phyloP scores from a whole-genome alignment of 2,888 invertebrate species.

The Nyleta sp. region DNA sequence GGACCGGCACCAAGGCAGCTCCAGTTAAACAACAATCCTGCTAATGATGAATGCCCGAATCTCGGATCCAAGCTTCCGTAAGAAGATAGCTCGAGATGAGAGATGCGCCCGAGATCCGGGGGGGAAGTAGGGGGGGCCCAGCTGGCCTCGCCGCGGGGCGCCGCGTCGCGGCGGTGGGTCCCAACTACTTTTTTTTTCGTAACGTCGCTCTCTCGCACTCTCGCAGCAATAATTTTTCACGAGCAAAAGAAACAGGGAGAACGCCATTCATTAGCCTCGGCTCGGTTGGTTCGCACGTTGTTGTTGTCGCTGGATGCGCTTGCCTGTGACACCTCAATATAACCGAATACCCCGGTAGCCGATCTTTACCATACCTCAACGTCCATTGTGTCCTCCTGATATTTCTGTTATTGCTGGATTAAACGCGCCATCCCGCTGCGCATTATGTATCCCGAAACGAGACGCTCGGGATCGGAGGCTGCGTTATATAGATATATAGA shows the following conservation, averaged over 20 bases:
- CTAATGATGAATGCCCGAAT: constrained; percentile 56
- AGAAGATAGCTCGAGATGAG: constrained; percentile 61
- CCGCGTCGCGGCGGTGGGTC: constrained; percentile 65
- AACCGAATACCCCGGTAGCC: constrained; percentile 69
- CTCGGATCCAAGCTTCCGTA: constrained; percentile 57
- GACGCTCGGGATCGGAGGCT: constrained; percentile 22
- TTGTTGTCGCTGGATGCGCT: constrained; percentile 74
- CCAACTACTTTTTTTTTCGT: constrained; percentile 54
- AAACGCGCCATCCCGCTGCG: constrained; percentile 72
- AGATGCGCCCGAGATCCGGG: constrained; percentile 17
- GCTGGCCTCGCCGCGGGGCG: constrained; percentile 76
- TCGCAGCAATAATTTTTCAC: constrained; percentile 81
- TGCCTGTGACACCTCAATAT: constrained; percentile 81
- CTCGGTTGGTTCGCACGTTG: constrained; percentile 82
- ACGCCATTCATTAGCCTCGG: constrained; percentile 81
- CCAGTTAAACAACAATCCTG: constrained; percentile 49
- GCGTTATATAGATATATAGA: constrained; percentile 5
- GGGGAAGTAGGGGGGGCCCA: constrained; percentile 70
- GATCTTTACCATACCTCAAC: constrained; percentile 61
- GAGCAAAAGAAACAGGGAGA: constrained; percentile 77
- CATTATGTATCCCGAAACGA: constrained; percentile 69
- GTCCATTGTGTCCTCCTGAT: constrained; percentile 74
- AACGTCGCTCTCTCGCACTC: constrained; percentile 46
- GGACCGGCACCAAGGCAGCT: constrained; percentile 36
- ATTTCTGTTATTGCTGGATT: constrained; percentile 79